These are phyloP conservation scores for Hippoglossus hippoglossus DNA, from an alignment of 2,797 vertebrate species.

Conservation along the genomic window DNA sequence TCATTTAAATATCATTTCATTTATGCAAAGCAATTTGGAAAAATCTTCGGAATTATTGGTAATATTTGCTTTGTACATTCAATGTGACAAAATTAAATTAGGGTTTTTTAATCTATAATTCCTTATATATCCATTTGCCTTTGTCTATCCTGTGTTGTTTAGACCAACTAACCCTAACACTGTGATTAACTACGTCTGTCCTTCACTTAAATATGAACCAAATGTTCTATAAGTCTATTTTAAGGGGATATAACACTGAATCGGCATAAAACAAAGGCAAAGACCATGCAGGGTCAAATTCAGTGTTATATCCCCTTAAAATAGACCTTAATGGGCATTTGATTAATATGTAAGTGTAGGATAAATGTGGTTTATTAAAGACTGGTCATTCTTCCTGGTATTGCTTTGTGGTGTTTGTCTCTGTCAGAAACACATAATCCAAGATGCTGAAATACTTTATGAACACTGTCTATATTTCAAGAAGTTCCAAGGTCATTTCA, in stretches of 20 bases:
- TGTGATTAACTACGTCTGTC: too few species aligned
- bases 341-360: too few species aligned
- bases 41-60: constrained; percentile 12
- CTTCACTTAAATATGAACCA: too few species aligned
- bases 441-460: constrained; percentile 42
- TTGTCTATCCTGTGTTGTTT: too few species aligned
- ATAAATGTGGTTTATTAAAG: too few species aligned
- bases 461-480: constrained; percentile 42
- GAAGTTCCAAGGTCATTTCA: constrained; percentile 73
- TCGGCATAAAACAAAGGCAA: too few species aligned
- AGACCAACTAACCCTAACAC: too few species aligned
- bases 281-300: too few species aligned
- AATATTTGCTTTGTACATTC: constrained; percentile 15
- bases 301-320: neutral
- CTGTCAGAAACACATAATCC: constrained; percentile 6
- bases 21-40: constrained; percentile 17
- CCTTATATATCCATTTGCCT: neutral
- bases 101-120: neutral
- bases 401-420: constrained; percentile 6
- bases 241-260: too few species aligned
- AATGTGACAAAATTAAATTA: neutral
- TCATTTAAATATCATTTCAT: constrained; percentile 32
- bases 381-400: neutral
- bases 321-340: neutral
- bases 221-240: too few species aligned